Evolutionary conservation across 2,888 invertebrate genomes (phyloP), one percentile per base, ranked within the genome.

Genomic region (Ptilodon capucinus): DNA sequence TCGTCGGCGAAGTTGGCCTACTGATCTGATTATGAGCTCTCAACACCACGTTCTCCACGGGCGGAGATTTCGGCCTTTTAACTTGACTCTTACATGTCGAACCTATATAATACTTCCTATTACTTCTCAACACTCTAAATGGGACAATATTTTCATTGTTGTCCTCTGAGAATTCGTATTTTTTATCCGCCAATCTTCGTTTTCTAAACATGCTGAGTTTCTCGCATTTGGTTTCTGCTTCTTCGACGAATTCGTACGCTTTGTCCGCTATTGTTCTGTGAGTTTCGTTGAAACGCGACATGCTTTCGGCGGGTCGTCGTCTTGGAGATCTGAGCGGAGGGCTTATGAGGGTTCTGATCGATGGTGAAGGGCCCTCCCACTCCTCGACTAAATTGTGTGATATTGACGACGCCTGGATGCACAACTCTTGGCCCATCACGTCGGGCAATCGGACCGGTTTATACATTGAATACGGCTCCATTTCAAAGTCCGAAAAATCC

Each of bases 161-260:
- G 46, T 96, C 96, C 66, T 97, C 97, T 0, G 95, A 96, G 74
- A 97, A 97, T 74, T 97, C 97, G 75, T 97, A 97, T 77, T 97
- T 97, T 78, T 97, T 97, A 71, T 97, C 97, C 0, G 97, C 97
- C 43, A 97, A 84, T 6, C 97, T 93, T 44, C 97, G 93, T 75
- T 96, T 96, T 6, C 97, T 92, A 73, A 96, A 97, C 70, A 95
- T 95, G 67, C 96, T 96, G n/a, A 97, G 92, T 71, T 97, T 97
- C 74, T 97, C 97, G 71, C 95, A 96, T 59, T 96, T 96, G 5
- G 92, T 93, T 63, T 95, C 95, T 5, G 94, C 93, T 64, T 97
- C 97, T 68, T 97, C 97, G 0, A 94, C 96, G 71, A 97, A 97
- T 74, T 97, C 97, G 76, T 97, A 97, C 0, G 96, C 95, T 84